A percentile compares a stretch with the other conserved stretches of the same genome.
These are phyloP conservation scores for Dicycla oo DNA, from an alignment of 2,888 invertebrate species.

Conservation along the genomic window DNA sequence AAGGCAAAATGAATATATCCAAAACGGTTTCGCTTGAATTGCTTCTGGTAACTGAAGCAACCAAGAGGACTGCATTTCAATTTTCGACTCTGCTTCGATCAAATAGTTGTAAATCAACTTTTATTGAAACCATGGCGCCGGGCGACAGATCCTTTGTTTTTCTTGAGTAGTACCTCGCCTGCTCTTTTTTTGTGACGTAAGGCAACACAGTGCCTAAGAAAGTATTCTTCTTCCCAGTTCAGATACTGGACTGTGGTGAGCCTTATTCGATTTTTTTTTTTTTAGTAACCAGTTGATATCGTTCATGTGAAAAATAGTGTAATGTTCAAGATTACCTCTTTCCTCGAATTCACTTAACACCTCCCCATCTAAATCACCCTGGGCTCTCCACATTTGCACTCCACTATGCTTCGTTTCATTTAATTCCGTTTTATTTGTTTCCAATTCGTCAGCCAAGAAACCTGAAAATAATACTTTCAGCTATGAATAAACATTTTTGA, in stretches of 20 bases:
- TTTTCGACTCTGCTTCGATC: too few species aligned
- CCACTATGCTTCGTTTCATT: constrained; percentile 14
- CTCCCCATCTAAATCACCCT: constrained; percentile 39
- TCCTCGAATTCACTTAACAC: constrained; percentile 34
- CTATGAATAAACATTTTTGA: background rate
- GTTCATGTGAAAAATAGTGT: background rate
- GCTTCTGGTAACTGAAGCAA: too few species aligned
- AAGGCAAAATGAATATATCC: too few species aligned
- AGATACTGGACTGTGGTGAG: too few species aligned
- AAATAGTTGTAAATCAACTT: too few species aligned
- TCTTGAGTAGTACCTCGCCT: too few species aligned
- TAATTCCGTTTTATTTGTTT: constrained; percentile 5
- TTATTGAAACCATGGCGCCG: too few species aligned
- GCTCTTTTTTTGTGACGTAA: too few species aligned
- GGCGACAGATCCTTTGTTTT: too few species aligned
- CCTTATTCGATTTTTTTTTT: background rate
- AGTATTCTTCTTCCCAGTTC: background rate
- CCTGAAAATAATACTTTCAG: constrained; percentile 21
- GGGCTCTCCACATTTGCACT: constrained; percentile 46
- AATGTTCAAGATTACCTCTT: constrained; percentile 34
- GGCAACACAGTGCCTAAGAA: too few species aligned
- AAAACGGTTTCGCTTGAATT: too few species aligned
- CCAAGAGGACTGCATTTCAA: too few species aligned
- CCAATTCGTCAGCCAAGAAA: background rate
- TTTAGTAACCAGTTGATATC: background rate